These are phyloP conservation scores for Caenorhabditis afra DNA, from an alignment of 2,888 invertebrate species.

Conservation along the genomic window DNA sequence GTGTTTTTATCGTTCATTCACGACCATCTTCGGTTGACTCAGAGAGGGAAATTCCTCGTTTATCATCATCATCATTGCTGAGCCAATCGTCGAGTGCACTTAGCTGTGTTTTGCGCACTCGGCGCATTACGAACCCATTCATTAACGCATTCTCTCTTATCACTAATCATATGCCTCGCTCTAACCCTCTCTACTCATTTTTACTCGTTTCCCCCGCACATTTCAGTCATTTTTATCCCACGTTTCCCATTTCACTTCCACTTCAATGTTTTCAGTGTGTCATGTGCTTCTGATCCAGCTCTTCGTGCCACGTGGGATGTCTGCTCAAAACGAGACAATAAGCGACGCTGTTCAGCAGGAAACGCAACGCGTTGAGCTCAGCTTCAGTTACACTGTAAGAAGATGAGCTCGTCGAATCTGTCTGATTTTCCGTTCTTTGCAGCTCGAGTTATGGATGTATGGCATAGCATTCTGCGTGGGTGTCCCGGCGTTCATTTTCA, in stretches of 20 bases:
- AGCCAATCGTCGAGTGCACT: too few species aligned
- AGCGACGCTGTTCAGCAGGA: conserved; percentile 54
- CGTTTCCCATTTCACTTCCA: not conserved
- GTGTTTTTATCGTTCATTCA: too few species aligned
- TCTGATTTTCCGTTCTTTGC: conserved; percentile 14
- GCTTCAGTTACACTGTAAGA: conserved; percentile 66
- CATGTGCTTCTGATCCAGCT: conserved; percentile 31
- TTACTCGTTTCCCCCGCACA: too few species aligned
- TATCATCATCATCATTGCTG: too few species aligned
- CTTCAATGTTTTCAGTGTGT: conserved; percentile 23
- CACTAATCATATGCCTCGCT: too few species aligned
- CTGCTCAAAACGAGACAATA: conserved; percentile 25
- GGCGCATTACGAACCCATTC: not conserved
- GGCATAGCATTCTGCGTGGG: conserved; percentile 64
- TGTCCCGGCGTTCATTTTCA: conserved; percentile 62
- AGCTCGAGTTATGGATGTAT: conserved; percentile 70
- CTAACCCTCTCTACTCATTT: conserved; percentile 15
- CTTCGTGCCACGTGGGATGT: conserved; percentile 12
- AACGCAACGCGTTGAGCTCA: conserved; percentile 52
- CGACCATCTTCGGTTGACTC: too few species aligned
- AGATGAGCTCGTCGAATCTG: not conserved
- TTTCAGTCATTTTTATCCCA: conserved; percentile 4
- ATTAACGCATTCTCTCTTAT: conserved; percentile 7
- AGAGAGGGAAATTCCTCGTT: too few species aligned
- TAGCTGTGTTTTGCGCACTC: too few species aligned